phyloP scores from a whole-genome alignment of 2,888 invertebrate genomes.

The Chymomyza fuscimana region DNA sequence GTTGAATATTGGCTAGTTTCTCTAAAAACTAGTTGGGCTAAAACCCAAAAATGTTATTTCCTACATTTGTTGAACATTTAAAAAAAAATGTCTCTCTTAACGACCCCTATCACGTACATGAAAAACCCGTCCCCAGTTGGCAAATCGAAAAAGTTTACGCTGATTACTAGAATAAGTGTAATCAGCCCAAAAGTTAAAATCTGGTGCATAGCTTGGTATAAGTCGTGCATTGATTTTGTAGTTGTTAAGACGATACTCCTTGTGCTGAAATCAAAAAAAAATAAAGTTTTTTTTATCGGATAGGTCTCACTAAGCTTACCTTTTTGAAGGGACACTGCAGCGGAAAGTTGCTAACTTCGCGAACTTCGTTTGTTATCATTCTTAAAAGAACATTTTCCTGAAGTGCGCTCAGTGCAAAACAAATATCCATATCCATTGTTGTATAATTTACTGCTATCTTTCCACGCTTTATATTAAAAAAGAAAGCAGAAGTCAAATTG shows the following conservation, averaged over 20 bases:
- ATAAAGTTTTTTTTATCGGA: background rate
- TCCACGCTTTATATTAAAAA: conserved; percentile 13
- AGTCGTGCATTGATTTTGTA: conserved; percentile 14
- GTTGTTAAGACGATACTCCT: background rate
- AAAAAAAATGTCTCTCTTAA: no score
- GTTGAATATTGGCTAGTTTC: no score
- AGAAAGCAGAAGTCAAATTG: background rate
- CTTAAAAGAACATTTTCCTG: conserved; percentile 23
- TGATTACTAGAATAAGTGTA: conserved; percentile 1
- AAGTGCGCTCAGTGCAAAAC: conserved; percentile 13
- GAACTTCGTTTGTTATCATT: conserved; percentile 28
- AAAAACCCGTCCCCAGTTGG: conserved; percentile 17
- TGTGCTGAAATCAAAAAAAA: conserved; percentile 3
- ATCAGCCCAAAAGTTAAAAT: conserved; percentile 21
- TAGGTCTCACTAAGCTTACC: conserved; percentile 11
- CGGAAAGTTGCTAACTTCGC: conserved; percentile 37
- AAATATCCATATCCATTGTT: conserved; percentile 22
- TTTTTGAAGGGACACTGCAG: conserved; percentile 38
- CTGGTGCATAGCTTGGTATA: conserved; percentile 36
- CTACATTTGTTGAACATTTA: no score
- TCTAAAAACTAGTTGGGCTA: no score
- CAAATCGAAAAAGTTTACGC: conserved; percentile 15
- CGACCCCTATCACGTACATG: background rate
- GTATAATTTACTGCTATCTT: conserved; percentile 21
- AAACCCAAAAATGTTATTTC: no score